Evolutionary conservation across 2,888 invertebrate species (phyloP), one percentile per base, ranked within the genome.

Genomic region (Aproaerema taeniolella): DNA sequence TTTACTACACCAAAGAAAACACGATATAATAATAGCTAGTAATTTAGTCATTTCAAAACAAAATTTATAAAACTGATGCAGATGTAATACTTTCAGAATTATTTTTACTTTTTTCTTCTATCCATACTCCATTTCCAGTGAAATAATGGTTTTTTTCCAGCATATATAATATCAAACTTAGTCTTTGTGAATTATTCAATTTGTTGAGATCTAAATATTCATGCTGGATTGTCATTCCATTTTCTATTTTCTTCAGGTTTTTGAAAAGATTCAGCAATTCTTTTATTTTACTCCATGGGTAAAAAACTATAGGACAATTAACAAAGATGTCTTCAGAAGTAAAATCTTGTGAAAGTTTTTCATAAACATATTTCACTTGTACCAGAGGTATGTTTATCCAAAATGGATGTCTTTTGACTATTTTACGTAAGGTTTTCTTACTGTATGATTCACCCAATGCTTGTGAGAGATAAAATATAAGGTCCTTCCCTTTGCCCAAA

Each of bases 121-220:
- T 54, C 87, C 87, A 87, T 2, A 87, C 72, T 35, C 87, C 87
- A 68, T 86, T 85, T 15, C 85, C 87, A 49, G 70, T 67, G 59
- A 87, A 87, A 50, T 86, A 81, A 57, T 87, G 82, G 20, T 75
- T 73, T 55, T 68, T 85, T 57, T 87, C 87, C 31, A 87, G 57
- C 42, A 73, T 53, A 68, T 87, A 87, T 12, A 86, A 49, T 10
- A 65, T 58, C 41, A 87, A 58, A 53, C 86, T 86, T 35, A 87
- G 56, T 50, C 68, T 75, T 48, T 83, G 78, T 11, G 74, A 65
- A 26, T 76, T 74, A 43, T 49, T 70, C 25, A 86, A 43, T 33
- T 53, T 55, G 14, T 43, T 43, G 11, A 65, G 46, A 38, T 79
- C 57, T 32, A 83, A 46, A 38, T 62, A 58, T 29, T 80, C 77